Percentiles rank a stretch among this genome's conserved stretches.
These are phyloP conservation scores for Micoletzkya japonica DNA, from an alignment of 2,888 invertebrate species.

Conservation along the genomic window DNA sequence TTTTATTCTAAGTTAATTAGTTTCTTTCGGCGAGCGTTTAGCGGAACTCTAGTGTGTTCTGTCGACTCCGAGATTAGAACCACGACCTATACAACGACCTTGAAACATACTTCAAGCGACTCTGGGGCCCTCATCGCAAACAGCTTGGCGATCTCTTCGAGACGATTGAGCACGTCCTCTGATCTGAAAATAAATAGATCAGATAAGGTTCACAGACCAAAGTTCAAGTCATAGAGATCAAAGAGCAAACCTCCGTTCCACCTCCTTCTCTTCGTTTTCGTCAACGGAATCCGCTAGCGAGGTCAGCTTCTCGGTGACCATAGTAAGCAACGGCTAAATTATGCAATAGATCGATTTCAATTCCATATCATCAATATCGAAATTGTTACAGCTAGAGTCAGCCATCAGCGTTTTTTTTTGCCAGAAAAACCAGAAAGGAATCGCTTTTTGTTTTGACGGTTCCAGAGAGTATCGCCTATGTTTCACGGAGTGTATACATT, in stretches of 20 bases:
- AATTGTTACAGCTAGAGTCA: not conserved
- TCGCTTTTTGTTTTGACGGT: too few species aligned
- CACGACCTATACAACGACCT: too few species aligned
- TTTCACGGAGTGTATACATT: too few species aligned
- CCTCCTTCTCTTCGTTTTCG: not conserved
- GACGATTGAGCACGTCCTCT: conserved; percentile 6
- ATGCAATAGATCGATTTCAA: not conserved
- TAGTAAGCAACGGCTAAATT: conserved; percentile 18
- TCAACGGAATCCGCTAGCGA: not conserved
- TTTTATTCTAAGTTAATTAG: too few species aligned
- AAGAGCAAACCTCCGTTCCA: not conserved
- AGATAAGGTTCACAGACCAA: not conserved
- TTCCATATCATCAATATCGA: not conserved
- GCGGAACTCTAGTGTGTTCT: too few species aligned
- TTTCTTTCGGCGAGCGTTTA: too few species aligned
- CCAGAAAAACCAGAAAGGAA: not conserved
- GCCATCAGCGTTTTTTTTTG: not conserved
- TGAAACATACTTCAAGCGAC: not conserved
- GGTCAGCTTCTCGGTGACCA: conserved; percentile 8
- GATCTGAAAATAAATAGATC: conserved; percentile 12
- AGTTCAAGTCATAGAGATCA: not conserved
- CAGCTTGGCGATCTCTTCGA: not conserved
- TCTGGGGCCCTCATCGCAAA: not conserved
- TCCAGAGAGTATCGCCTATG: too few species aligned
- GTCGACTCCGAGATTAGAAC: too few species aligned